Base-by-base conservation (phyloP, 2,113 vertebrate genomes). In the Bufo bufo region DNA sequence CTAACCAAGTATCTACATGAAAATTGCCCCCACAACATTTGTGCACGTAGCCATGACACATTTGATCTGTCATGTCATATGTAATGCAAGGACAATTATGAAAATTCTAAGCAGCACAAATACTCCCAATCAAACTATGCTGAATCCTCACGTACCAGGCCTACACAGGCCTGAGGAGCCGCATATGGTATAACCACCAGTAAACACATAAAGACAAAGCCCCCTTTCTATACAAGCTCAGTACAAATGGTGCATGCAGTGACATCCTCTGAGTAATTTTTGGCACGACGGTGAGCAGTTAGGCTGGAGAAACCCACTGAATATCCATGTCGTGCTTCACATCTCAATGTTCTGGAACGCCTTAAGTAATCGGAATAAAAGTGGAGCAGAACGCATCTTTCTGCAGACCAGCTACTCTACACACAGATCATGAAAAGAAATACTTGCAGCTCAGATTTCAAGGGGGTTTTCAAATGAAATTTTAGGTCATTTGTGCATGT, bases 181-280 rank as follows among this genome's bases (percentile, higher is more conserved):
- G 13, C 56, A 58, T 58, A 58, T 4, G 69, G 54, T 9, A 33
- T 10, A 17, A 16, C 50, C 13, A 66, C 59, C 45, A 49, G 19
- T 9, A 23, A 50, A 66, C 45, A 78, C 77, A 79, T 79, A 52
- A 66, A 84, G 63, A 69, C 82, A 69, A 84, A 71, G 82, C 4
- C 63, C 65, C 71, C 43, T 65, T 69, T 69, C 58, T 83, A 50
- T 14, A 65, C 11, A 63, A 59, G 61, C 59, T 61, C 45, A 23
- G 47, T 69, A 83, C 81, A 84, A 69, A 54, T 54, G 47, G 63
- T 84, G 82, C 82, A 84, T 33, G 65, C 82, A 33, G 61, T n/a
- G 19, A 66, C 63, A 49, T 83, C 63, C 11, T 8, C 54, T 0
- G 6, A 81, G 78, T 61, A 11, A 43, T 43, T 8, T 59, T 59